Evolutionary conservation across 2,888 invertebrate genomes (phyloP).

Genomic region (Cheilosia vulpina): DNA sequence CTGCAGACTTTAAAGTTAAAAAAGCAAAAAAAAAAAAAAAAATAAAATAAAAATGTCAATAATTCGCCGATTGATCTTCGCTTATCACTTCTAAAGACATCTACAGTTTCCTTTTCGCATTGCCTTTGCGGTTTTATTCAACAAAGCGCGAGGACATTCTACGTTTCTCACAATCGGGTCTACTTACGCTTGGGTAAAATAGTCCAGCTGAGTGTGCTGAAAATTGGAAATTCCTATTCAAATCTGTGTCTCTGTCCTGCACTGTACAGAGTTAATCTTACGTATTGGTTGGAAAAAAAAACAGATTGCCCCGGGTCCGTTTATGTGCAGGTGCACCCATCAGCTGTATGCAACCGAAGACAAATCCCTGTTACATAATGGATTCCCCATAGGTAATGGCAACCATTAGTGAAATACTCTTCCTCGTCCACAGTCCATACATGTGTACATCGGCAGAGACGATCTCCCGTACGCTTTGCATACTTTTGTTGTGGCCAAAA

Average conservation of each 20-base stretch:
- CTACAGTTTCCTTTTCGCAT: too few species aligned
- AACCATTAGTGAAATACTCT: background rate
- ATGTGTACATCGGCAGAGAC: slow-evolving; percentile 10
- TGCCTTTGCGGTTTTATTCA: too few species aligned
- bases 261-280: background rate
- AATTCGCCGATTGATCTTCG: too few species aligned
- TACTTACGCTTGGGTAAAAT: too few species aligned
- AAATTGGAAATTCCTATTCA: too few species aligned
- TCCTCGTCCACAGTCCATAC: background rate
- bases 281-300: slow-evolving; percentile 17
- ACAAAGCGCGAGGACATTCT: too few species aligned
- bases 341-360: slow-evolving; percentile 30
- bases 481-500: slow-evolving; percentile 44
- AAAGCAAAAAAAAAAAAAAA: too few species aligned
- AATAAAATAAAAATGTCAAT: too few species aligned
- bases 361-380: slow-evolving; percentile 13
- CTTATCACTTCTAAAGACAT: too few species aligned
- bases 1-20: too few species aligned
- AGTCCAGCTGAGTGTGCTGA: too few species aligned
- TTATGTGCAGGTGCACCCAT: slow-evolving; percentile 37
- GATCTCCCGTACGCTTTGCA: slow-evolving; percentile 2
- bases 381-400: background rate
- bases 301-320: background rate
- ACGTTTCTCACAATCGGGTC: too few species aligned
- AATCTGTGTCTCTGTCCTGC: background rate